Evolutionary conservation across 2,113 vertebrate species (phyloP).

Genomic region (Spea bombifrons): DNA sequence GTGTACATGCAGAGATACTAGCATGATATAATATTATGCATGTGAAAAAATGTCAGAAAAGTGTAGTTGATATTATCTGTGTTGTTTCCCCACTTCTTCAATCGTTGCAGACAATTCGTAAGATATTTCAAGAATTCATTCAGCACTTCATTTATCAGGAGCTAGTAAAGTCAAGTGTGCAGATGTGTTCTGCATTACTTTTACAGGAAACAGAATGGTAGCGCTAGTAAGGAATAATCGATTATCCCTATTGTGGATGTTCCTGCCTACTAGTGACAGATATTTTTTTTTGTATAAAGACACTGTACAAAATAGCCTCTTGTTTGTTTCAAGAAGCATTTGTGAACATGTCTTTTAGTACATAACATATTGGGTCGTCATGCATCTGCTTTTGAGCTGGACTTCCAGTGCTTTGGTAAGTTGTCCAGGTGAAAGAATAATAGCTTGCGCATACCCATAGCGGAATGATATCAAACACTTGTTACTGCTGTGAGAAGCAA

Average conservation of each 20-base stretch:
- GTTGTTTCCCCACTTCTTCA: not conserved
- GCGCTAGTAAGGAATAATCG: not conserved
- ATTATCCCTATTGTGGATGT: not conserved
- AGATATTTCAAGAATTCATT: constrained; percentile 18
- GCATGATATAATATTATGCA: too few relatives aligned
- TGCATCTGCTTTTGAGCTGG: too few relatives aligned
- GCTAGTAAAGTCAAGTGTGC: constrained; percentile 1
- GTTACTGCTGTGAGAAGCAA: too few relatives aligned
- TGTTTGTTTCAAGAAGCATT: too few relatives aligned
- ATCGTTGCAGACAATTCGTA: not conserved
- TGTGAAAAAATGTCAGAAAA: too few relatives aligned
- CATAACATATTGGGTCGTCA: too few relatives aligned
- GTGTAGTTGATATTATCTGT: not conserved
- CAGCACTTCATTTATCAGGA: constrained; percentile 15
- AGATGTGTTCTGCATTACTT: constrained; percentile 13
- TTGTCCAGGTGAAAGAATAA: too few relatives aligned
- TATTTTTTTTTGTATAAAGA: not conserved
- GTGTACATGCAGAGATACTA: too few relatives aligned
- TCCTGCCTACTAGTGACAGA: not conserved
- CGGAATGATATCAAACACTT: too few relatives aligned
- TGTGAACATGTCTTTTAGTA: too few relatives aligned
- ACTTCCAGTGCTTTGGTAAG: too few relatives aligned
- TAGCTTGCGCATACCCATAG: too few relatives aligned
- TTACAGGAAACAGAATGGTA: not conserved
- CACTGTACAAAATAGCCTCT: not conserved